Evolutionary conservation across 2,797 vertebrate genomes (phyloP), one percentile per base, ranked within the genome.

Genomic region (Acropternis orthonyx): DNA sequence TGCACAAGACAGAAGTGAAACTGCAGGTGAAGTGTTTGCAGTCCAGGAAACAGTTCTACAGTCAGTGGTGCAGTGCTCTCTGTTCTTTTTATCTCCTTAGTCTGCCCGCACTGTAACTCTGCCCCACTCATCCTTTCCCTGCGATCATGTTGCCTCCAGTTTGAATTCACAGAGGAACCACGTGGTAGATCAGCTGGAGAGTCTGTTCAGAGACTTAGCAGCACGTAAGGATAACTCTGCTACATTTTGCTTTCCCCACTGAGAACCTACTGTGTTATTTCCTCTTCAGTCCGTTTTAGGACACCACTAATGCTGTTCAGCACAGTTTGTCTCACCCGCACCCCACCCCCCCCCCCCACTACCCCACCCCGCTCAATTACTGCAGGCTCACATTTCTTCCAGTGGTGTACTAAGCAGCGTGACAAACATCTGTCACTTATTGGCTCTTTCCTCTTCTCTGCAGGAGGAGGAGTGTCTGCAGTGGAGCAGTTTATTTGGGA

Each of bases 271-370:
- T 14, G 28, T 51, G 55, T 65, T 80, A 22, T 22, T 82, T 65
- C 41, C 13, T 51, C 58, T 41, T 52, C 48, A 52, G 30, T 34
- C 62, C 2, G 0, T 27, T 21, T 37, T 56, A 61, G 49, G 59
- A 66, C 15, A 24, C n/a, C 32, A 41, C 5, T 28, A 34, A 7
- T 43, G 34, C 61, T 91, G 71, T 79, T 51, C 79, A 51, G 34
- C 1, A 8, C 12, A 15, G 19, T 59, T 90, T n/a, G n/a, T 65
- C 54, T 66, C 22, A 28, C 8, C 37, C 9, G 37, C 37, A 9
- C 37, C 37, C 37, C 9, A 37, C 37, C 37, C 37, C 37, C 44
- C 49, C 0, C 14, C 13, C 9, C 22, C 5, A 0, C n/a, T n/a
- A n/a, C n/a, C n/a, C n/a, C n/a, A n/a, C n/a, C n/a, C n/a, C n/a